Base-by-base conservation (phyloP, 92 coral and sea anemone genomes). In the Phymanthus crucifer region DNA sequence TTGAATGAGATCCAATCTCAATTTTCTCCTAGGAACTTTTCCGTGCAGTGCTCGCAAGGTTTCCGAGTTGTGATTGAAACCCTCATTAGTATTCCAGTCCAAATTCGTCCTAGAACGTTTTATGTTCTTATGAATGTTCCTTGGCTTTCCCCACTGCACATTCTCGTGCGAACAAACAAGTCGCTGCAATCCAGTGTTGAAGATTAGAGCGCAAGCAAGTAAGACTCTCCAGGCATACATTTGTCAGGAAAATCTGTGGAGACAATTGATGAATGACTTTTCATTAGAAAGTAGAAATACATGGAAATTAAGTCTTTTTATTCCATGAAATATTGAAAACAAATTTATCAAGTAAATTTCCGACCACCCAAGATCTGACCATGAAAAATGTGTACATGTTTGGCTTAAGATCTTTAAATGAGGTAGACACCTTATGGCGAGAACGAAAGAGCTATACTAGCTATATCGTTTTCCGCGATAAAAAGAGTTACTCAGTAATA, bases 221-320 rank as follows among this genome's bases (percentile, higher is more conserved):
- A 77, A 26, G 46, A 64, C 40, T 9, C 81, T 64, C 32, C 72
- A 17, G 31, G 81, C 47, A 64, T 58, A 77, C 81, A 77, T 77
- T 58, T 36, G 70, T 27, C 65, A 56, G 43, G 23, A 23, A 26
- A 77, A 24, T 61, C 72, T 77, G 72, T 24, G 32, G 12, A 61
- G 36, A 75, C 38, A 66, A 17, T 66, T 34, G 21, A n/a, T n/a
- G n/a, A 54, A 29, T n/a, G 27, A 19, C 10, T 54, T 21, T 24
- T 54, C 27, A 24, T 54, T 21, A 54, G 27, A 54, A 54, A 21
- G 11, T 21, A 54, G 7, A 54, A 7, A 45, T 45, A 45, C 0
- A 21, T 14, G 27, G 31, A n/a, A n/a, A n/a, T n/a, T n/a, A n/a
- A n/a, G n/a, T n/a, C n/a, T n/a, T n/a, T n/a, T n/a, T n/a, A n/a